phyloP scores from a whole-genome alignment of 2,888 invertebrate genomes.

The Drosophila mimica region DNA sequence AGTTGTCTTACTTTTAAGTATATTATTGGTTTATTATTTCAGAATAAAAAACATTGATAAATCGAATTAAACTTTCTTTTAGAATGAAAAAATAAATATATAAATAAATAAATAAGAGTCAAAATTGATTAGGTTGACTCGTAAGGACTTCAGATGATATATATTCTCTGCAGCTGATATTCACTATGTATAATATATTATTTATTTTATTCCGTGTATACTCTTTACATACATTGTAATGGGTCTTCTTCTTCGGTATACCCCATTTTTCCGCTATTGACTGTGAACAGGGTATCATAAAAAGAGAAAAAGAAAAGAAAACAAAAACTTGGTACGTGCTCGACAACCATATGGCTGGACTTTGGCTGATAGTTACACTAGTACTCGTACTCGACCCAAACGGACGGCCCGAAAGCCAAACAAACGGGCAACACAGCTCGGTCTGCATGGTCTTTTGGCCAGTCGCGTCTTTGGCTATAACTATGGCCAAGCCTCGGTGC shows the following conservation, averaged over 20 bases:
- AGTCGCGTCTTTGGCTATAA: conserved; percentile 18
- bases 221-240: neutral
- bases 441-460: conserved; percentile 28
- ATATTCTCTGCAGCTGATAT: neutral
- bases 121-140: neutral
- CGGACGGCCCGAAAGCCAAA: conserved; percentile 24
- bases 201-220: neutral
- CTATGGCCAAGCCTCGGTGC: conserved; percentile 68
- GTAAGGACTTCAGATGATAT: neutral
- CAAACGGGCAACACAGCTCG: conserved; percentile 14
- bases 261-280: neutral
- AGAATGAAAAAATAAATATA: neutral
- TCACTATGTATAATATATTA: neutral
- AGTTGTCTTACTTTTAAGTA: neutral
- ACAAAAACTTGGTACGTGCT: conserved; percentile 64
- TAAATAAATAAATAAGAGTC: neutral
- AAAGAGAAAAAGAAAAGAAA: conserved; percentile 3
- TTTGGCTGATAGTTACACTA: conserved; percentile 34
- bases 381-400: conserved; percentile 5
- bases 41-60: neutral
- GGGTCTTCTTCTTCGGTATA: neutral
- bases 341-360: conserved; percentile 50
- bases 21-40: neutral
- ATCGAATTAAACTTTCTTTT: neutral
- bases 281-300: neutral